Evolutionary conservation across 2,113 vertebrate genomes (phyloP).

Genomic region (Ceyx cyanopectus): DNA sequence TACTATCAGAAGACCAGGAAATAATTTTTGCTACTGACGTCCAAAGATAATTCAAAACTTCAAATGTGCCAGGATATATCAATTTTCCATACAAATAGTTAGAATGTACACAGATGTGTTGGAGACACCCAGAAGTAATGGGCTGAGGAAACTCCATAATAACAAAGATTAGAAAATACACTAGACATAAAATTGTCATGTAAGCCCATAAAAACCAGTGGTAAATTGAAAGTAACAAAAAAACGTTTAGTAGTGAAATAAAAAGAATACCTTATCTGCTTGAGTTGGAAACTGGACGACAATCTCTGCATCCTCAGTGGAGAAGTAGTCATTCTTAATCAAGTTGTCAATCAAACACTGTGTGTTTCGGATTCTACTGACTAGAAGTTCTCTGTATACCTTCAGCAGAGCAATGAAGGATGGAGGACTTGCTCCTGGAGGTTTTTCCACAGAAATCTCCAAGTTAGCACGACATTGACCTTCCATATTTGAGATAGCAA

Average conservation of each 20-base stretch:
- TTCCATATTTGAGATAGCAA: conserved; percentile 67
- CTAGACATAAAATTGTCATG: neutral
- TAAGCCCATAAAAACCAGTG: neutral
- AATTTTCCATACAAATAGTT: neutral
- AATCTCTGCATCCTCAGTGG: conserved; percentile 89
- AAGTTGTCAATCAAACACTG: conserved; percentile 93
- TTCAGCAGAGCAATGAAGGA: conserved; percentile 78
- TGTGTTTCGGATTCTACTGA: conserved; percentile 83
- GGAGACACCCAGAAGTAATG: neutral
- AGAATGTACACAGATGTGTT: neutral
- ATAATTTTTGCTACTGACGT: neutral
- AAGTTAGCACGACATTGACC: neutral
- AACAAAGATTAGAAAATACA: neutral
- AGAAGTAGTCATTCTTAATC: conserved; percentile 84
- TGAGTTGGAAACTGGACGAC: conserved; percentile 82
- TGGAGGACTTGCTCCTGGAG: neutral
- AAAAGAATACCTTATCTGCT: conserved; percentile 83
- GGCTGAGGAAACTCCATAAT: neutral
- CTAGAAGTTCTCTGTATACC: conserved; percentile 85
- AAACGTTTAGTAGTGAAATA: neutral
- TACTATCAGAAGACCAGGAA: neutral
- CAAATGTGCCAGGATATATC: neutral
- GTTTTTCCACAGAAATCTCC: neutral
- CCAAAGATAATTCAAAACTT: neutral
- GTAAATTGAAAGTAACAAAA: neutral